These are phyloP conservation scores for Pyrgus malvae DNA, from an alignment of 2,888 invertebrate genomes.

Conservation along the genomic window DNA sequence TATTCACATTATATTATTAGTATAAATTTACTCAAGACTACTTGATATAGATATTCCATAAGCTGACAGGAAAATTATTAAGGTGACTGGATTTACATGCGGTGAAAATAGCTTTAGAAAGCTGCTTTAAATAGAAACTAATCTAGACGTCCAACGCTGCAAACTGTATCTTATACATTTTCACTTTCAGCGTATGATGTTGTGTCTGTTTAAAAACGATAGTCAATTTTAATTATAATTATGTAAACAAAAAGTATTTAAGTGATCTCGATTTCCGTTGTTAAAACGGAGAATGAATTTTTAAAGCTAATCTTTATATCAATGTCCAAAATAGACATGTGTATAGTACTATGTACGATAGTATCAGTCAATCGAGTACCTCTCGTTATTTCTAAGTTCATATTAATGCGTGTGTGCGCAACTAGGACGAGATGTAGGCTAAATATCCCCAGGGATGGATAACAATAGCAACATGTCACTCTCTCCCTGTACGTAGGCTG, in stretches of 20 bases:
- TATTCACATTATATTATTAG: too few relatives aligned
- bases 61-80: conserved; percentile 6
- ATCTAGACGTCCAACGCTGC: conserved; percentile 61
- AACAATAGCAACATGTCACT: conserved; percentile 70
- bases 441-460: conserved; percentile 69
- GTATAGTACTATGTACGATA: too few relatives aligned
- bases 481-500: conserved; percentile 24
- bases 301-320: too few relatives aligned
- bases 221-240: too few relatives aligned
- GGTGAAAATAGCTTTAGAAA: conserved; percentile 67
- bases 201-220: conserved; percentile 11
- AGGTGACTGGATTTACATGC: conserved; percentile 31
- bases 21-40: too few relatives aligned
- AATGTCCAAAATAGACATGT: too few relatives aligned
- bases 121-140: conserved; percentile 70
- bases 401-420: conserved; percentile 61
- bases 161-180: conserved; percentile 60
- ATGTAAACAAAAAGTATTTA: too few relatives aligned
- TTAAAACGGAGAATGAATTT: too few relatives aligned
- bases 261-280: too few relatives aligned
- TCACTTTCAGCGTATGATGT: conserved; percentile 49
- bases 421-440: conserved; percentile 63
- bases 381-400: conserved; percentile 31
- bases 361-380: conserved; percentile 15
- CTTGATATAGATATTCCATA: conserved; percentile 28